Conservation (phyloP, 2,113 vertebrate species). For the Sarotherodon lohbergeri region DNA sequence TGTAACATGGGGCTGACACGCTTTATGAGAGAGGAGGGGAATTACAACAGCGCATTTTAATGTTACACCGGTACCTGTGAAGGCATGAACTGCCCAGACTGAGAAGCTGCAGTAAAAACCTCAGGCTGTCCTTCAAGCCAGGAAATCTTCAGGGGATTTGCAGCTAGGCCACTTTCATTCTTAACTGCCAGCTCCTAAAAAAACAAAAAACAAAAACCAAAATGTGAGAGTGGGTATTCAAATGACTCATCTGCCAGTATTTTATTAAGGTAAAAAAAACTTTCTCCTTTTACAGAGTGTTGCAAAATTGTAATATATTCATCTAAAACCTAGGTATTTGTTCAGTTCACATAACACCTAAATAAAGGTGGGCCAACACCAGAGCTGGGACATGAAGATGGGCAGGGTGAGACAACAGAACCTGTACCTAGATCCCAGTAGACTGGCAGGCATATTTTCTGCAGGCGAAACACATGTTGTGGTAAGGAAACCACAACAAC, state of each 20-base stretch:
- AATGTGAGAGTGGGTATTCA: neutral
- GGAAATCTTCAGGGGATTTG: conserved; percentile 88
- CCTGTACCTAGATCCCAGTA: conserved; percentile 1
- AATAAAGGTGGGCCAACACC: conserved; percentile 5
- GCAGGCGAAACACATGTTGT: conserved; percentile 41
- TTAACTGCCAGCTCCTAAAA: conserved; percentile 86
- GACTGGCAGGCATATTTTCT: conserved; percentile 43
- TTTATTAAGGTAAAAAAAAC: neutral
- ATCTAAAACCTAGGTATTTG: neutral
- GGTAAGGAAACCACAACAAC: conserved; percentile 45
- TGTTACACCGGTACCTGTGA: conserved; percentile 74
- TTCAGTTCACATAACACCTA: neutral
- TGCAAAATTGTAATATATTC: neutral
- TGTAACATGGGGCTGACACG: conserved; percentile 11
- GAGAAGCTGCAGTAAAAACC: neutral
- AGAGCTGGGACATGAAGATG: conserved; percentile 7
- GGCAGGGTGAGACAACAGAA: conserved; percentile 10
- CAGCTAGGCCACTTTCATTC: conserved; percentile 84
- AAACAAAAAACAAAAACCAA: neutral
- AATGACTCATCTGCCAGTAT: neutral
- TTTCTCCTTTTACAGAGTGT: neutral
- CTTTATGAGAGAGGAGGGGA: neutral
- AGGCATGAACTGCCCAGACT: conserved; percentile 38
- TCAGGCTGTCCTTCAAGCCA: conserved; percentile 88
- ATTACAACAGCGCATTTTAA: neutral